These are phyloP conservation scores for Germaria angustata DNA, from an alignment of 2,888 invertebrate species.

Conservation along the genomic window DNA sequence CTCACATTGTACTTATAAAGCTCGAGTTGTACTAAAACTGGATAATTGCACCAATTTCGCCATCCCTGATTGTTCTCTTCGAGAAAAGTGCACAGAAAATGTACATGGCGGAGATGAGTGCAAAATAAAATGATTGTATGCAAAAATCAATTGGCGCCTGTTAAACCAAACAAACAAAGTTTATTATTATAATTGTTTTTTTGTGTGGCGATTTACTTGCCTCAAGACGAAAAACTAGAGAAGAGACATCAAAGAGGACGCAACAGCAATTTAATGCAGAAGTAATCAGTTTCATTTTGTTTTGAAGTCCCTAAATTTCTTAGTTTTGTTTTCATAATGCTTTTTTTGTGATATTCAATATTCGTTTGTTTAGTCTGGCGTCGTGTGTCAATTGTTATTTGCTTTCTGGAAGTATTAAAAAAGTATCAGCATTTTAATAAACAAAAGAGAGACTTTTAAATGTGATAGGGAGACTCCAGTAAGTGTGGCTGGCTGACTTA, in stretches of 20 bases:
- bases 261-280: conserved; percentile 12
- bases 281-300: conserved; percentile 7
- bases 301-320: not conserved
- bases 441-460: not conserved
- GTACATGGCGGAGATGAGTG: not conserved
- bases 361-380: conserved; percentile 57
- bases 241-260: not conserved
- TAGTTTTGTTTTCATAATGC: not conserved
- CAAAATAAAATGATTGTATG: conserved; percentile 10
- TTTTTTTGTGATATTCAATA: conserved; percentile 8
- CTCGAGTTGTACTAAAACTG: no score
- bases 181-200: no score
- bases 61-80: no score
- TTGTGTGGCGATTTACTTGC: no score
- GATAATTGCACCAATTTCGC: no score
- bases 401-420: not conserved
- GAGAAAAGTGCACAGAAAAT: not conserved
- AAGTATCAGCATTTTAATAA: not conserved
- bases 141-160: conserved; percentile 55
- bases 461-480: not conserved
- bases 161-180: conserved; percentile 38
- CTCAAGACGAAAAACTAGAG: not conserved
- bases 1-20: no score
- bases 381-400: conserved; percentile 56
- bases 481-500: not conserved